A percentile compares a stretch with the other conserved stretches of the same genome.
phyloP scores from a whole-genome alignment of 2,113 vertebrate genomes.

The Osmerus eperlanus region DNA sequence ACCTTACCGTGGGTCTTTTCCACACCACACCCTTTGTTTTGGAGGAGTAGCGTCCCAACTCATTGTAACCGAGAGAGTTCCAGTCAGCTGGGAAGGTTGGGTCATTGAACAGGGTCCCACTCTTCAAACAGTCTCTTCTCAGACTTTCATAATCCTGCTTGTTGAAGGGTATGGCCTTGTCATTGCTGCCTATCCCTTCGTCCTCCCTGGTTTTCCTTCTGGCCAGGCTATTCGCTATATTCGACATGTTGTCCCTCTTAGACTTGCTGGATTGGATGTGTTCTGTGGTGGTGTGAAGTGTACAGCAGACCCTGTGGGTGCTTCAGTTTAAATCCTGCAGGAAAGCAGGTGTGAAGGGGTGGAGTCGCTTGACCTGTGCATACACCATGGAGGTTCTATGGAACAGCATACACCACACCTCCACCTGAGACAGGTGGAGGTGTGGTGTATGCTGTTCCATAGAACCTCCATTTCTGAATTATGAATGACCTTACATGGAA shows the following conservation, averaged over 20 bases:
- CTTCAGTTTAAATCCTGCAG: neutral
- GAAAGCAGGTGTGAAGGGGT: neutral
- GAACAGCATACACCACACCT: too few relatives aligned
- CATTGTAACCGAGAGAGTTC: conserved; percentile 73
- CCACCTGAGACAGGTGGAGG: neutral
- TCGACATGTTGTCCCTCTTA: conserved; percentile 61
- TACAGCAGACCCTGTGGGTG: neutral
- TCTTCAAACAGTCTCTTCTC: conserved; percentile 63
- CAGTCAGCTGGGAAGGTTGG: conserved; percentile 75
- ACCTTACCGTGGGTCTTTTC: conserved; percentile 80
- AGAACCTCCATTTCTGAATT: too few relatives aligned
- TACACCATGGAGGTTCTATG: too few relatives aligned
- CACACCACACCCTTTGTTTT: conserved; percentile 76
- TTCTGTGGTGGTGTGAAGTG: neutral
- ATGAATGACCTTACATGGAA: too few relatives aligned
- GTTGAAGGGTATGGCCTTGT: conserved; percentile 68
- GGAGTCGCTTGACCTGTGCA: neutral
- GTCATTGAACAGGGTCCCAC: conserved; percentile 75
- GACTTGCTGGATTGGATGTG: neutral
- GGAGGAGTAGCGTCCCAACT: conserved; percentile 73
- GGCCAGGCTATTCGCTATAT: conserved; percentile 7
- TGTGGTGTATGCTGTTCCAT: neutral
- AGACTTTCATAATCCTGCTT: conserved; percentile 77
- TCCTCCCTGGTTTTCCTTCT: conserved; percentile 24
- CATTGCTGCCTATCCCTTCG: conserved; percentile 51